phyloP scores from a whole-genome alignment of 2,888 invertebrate species.

The Cryptops parisi region DNA sequence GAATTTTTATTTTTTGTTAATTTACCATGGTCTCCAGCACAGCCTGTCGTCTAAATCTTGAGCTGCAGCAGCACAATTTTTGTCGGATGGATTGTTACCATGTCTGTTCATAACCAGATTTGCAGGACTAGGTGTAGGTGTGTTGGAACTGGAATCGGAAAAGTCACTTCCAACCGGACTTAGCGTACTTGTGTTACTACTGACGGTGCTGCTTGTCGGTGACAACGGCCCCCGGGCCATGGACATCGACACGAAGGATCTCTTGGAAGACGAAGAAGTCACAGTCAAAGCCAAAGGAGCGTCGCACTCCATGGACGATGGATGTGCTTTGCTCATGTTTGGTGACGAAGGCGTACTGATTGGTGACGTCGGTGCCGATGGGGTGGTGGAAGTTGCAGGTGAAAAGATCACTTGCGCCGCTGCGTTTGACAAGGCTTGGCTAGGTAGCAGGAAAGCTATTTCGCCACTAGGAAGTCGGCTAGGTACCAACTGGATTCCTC shows the following conservation, averaged over 20 bases:
- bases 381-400: not conserved
- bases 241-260: not conserved
- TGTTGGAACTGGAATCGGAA: not conserved
- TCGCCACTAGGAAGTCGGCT: slow-evolving; percentile 33
- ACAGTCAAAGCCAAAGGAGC: not conserved
- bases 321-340: not conserved
- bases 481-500: slow-evolving; percentile 24
- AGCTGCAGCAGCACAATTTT: no score
- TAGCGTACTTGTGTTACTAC: slow-evolving; percentile 14
- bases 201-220: slow-evolving; percentile 10
- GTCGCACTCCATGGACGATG: slow-evolving; percentile 5
- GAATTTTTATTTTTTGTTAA: no score
- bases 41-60: no score
- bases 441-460: slow-evolving; percentile 28
- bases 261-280: not conserved
- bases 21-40: no score
- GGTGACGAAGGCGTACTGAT: not conserved
- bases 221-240: not conserved
- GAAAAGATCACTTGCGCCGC: not conserved
- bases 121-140: not conserved
- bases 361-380: not conserved
- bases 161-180: slow-evolving; percentile 12
- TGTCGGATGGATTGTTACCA: no score
- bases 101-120: no score
- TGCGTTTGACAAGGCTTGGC: not conserved